Percentiles rank a stretch among this genome's conserved stretches.
These are phyloP conservation scores for Champsocephalus esox DNA, from an alignment of 2,797 vertebrate genomes.

Conservation along the genomic window DNA sequence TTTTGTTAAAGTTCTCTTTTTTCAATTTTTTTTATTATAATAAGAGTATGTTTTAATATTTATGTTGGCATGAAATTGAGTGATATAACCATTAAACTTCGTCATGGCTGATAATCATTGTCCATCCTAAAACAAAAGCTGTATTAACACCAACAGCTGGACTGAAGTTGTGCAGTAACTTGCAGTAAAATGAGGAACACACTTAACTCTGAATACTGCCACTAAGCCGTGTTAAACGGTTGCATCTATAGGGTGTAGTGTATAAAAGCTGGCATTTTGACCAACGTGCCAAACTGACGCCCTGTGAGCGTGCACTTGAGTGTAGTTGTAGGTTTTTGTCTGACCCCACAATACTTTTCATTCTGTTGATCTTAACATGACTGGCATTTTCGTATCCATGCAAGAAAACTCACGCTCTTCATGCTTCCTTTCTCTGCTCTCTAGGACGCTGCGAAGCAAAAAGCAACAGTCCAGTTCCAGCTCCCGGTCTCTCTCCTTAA, in stretches of 20 bases:
- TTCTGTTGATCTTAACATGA: background rate
- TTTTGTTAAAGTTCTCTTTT: background rate
- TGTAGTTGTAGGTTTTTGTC: too few relatives aligned
- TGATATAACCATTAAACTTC: background rate
- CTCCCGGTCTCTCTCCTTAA: constrained; percentile 71
- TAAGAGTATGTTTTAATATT: background rate
- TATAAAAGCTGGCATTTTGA: background rate
- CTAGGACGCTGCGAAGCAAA: constrained; percentile 75
- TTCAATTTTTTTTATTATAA: too few relatives aligned
- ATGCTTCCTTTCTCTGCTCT: constrained; percentile 9
- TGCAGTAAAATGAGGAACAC: background rate
- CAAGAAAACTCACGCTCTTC: background rate
- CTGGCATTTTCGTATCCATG: background rate
- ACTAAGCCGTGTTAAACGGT: background rate
- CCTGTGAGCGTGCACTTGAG: too few relatives aligned
- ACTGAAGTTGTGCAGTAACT: background rate
- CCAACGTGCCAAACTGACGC: background rate
- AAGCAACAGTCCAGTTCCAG: constrained; percentile 78
- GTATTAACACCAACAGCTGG: background rate
- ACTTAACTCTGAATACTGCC: background rate
- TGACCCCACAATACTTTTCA: background rate
- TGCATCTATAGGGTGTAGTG: background rate
- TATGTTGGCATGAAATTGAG: background rate
- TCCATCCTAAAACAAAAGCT: background rate
- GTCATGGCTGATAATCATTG: background rate